Percentiles rank a stretch among this genome's conserved stretches.
Evolutionary conservation across 2,888 invertebrate species (phyloP).

Genomic region (Acheta domesticus): DNA sequence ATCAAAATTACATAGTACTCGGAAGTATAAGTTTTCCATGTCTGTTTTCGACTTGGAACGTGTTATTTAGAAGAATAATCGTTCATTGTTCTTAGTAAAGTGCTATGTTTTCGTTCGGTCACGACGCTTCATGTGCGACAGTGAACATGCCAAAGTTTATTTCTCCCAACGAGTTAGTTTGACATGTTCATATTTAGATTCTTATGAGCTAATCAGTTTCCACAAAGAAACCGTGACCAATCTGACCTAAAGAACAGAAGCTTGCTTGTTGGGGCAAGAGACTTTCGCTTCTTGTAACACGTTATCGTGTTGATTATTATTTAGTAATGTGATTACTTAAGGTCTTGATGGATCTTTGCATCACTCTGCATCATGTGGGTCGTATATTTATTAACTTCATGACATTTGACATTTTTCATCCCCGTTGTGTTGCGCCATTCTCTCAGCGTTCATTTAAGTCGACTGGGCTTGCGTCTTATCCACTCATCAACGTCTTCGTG

Average conservation of each 20-base stretch:
- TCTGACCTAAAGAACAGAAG: conserved; percentile 8
- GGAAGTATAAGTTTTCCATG: no score
- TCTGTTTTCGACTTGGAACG: no score
- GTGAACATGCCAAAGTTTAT: no score
- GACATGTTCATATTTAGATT: no score
- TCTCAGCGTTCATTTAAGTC: not conserved
- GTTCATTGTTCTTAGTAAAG: no score
- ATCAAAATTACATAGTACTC: no score
- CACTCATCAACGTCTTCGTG: conserved; percentile 9
- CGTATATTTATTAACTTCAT: conserved; percentile 10
- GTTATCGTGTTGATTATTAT: not conserved
- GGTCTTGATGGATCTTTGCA: not conserved
- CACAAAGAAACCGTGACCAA: not conserved
- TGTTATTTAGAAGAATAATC: no score
- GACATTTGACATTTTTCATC: conserved; percentile 18
- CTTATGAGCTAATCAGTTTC: no score
- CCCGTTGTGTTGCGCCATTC: not conserved
- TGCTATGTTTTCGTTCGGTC: no score
- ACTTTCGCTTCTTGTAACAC: not conserved
- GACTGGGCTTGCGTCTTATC: not conserved
- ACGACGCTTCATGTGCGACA: no score
- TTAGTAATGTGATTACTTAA: conserved; percentile 9
- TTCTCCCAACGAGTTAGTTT: no score
- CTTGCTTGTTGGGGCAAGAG: not conserved
- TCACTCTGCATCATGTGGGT: conserved; percentile 5